A percentile compares a stretch with the other conserved stretches of the same genome.
phyloP scores from a whole-genome alignment of 2,888 invertebrate genomes.

The Cloeon dipterum region DNA sequence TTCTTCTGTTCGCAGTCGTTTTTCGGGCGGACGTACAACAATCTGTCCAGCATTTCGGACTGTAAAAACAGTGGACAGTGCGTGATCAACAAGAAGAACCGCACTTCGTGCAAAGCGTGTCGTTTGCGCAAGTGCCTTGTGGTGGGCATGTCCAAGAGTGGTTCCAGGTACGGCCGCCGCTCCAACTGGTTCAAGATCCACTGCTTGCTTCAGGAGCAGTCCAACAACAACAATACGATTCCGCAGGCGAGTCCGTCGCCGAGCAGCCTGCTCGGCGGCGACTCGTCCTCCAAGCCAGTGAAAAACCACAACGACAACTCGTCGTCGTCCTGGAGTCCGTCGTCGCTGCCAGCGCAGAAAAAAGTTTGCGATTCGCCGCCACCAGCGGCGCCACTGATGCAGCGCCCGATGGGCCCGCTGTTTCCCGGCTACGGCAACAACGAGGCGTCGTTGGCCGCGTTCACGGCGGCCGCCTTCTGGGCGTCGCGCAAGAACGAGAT shows the following conservation, averaged over 20 bases:
- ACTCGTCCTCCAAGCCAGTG: no score
- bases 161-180: constrained; percentile 67
- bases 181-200: constrained; percentile 92
- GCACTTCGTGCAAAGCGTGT: constrained; percentile 80
- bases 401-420: neutral
- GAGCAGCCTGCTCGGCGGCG: neutral
- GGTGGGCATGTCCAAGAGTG: constrained; percentile 82
- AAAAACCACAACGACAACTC: neutral
- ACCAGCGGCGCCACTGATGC: no score
- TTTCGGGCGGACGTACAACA: constrained; percentile 81
- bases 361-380: neutral
- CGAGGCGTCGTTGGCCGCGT: neutral
- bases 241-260: neutral
- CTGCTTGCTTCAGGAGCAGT: constrained; percentile 62
- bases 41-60: constrained; percentile 68
- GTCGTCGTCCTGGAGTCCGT: neutral
- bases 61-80: constrained; percentile 83
- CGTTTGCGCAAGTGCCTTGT: constrained; percentile 62
- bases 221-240: constrained; percentile 3
- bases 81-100: constrained; percentile 79
- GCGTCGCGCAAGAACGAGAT: neutral
- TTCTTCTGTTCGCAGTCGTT: constrained; percentile 54
- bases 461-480: neutral
- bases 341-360: neutral
- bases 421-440: neutral